Evolutionary conservation across 2,113 vertebrate species (phyloP), one percentile per base, ranked within the genome.

Genomic region (Hucho hucho): DNA sequence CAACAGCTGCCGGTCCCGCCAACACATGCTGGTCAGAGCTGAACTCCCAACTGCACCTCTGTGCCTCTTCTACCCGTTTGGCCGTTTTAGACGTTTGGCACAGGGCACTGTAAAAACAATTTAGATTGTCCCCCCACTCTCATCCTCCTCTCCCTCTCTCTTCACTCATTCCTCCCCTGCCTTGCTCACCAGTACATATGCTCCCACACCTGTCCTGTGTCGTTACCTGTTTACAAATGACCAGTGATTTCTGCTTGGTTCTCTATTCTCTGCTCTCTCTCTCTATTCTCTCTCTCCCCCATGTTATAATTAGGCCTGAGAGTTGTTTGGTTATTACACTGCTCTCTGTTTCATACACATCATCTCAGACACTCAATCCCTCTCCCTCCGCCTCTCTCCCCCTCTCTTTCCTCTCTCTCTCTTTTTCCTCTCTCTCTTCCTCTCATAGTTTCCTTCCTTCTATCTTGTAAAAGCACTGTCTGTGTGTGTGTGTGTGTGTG

Each of bases 191-290:
- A 83, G 70, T 80, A 43, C 94, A 96, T 94, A 95, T 96, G 95
- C 93, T 89, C 83, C 83, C 32, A 78, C 97, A 98, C 97, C 97
- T 98, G 97, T 95, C 92, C 91, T 82, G 84, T 91, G 91, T 88
- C 91, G 92, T 95, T 97, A 97, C 95, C 95, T 97, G 95, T 96
- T 53, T 53, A 53, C 49, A 53, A 53, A 53, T 53, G 96, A 98
- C 93, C 93, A 84, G 92, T 92, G 92, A 89, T 94, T 97, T 98
- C 94, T 98, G 96, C 97, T 96, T 96, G 94, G 94, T 96, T 98
- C 96, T 84, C 86, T 87, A 86, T 29, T 63, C 71, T 43, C 47
- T 49, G 7, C 47, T 12, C 1, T 49, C 47, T 12, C 1, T 49
- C 12, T 49, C 47, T 49, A 2, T 49, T 16, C 47, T 49, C 12